Evolutionary conservation across 2,113 vertebrate species (phyloP).

Genomic region (Oreochromis tanganicae): DNA sequence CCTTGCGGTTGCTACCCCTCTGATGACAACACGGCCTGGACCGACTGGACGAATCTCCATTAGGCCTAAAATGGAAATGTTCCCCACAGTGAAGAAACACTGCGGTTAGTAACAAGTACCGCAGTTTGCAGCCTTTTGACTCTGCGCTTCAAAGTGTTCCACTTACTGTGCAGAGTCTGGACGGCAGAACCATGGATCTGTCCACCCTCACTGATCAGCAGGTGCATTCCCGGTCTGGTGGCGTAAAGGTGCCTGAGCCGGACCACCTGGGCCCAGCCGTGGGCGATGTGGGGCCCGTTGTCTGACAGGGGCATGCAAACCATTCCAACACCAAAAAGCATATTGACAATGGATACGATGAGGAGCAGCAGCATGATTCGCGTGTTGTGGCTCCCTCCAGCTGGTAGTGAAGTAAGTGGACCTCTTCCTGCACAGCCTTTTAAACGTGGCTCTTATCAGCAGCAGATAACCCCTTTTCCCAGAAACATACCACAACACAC

Average conservation of each 20-base stretch:
- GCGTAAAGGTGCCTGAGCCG: conserved; percentile 85
- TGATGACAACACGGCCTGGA: conserved; percentile 83
- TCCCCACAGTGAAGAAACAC: background rate
- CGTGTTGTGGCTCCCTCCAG: background rate
- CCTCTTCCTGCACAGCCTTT: conserved; percentile 66
- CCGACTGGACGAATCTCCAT: conserved; percentile 86
- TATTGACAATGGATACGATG: conserved; percentile 43
- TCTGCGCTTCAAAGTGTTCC: background rate
- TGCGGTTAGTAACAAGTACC: background rate
- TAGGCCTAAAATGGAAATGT: conserved; percentile 72
- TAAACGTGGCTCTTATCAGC: conserved; percentile 78
- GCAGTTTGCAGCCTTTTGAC: background rate
- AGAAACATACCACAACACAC: conserved; percentile 69
- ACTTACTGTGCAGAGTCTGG: conserved; percentile 84
- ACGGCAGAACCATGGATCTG: conserved; percentile 74
- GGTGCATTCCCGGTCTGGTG: conserved; percentile 77
- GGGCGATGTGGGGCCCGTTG: conserved; percentile 76
- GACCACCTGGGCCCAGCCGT: conserved; percentile 84
- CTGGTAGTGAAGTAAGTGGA: background rate
- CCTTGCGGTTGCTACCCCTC: conserved; percentile 77
- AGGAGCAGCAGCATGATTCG: conserved; percentile 40
- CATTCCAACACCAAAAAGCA: conserved; percentile 49
- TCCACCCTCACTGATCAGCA: conserved; percentile 80
- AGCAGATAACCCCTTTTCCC: conserved; percentile 72
- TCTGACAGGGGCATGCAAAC: conserved; percentile 67